Evolutionary conservation across 2,888 invertebrate genomes (phyloP), one percentile per base, ranked within the genome.

Genomic region (Azorinus chamasolen): DNA sequence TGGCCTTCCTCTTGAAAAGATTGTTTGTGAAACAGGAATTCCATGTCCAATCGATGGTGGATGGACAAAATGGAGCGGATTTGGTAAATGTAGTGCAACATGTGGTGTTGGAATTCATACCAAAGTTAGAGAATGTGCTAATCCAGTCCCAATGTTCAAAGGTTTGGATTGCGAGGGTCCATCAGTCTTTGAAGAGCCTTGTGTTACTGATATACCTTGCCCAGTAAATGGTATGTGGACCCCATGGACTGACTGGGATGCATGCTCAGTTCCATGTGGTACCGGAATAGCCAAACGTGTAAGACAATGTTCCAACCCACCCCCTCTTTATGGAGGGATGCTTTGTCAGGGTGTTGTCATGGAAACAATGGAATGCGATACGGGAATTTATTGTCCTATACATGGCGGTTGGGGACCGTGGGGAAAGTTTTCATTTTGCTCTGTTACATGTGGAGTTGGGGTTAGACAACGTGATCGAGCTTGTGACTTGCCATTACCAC

Each of bases 11-110:
- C 20, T 75, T 16, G 74, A 81, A 24, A 51, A 45, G 22, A 25
- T n/a, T 6, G 20, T 37, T 0, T 81, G 81, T 46, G 61, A 73
- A 20, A 53, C 61, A 5, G 57, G 41, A 1, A 50, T 58, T 10
- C 32, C 27, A 4, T 81, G 81, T 65, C 75, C 81, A n/a, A 53
- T 82, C 12, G 53, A 72, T 18, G 83, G 83, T 3, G 62, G 59
- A 1, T 83, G 83, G 83, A 65, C 69, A 39, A 8, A 16, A 0
- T 83, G 83, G 83, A 53, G 66, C 1, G 32, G 37, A 0, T 79
- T 59, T 32, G 53, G 59, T 16, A 45, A 43, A 3, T 83, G 83
- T 65, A 46, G 48, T 39, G 72, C 22, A 10, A 48, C 53, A 3
- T 83, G 83, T 66, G 83, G 83, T 12, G n/a, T 48, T 8, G 81